Evolutionary conservation across 2,113 vertebrate genomes (phyloP), one percentile per base, ranked within the genome.

Genomic region (Hemichromis elongatus): DNA sequence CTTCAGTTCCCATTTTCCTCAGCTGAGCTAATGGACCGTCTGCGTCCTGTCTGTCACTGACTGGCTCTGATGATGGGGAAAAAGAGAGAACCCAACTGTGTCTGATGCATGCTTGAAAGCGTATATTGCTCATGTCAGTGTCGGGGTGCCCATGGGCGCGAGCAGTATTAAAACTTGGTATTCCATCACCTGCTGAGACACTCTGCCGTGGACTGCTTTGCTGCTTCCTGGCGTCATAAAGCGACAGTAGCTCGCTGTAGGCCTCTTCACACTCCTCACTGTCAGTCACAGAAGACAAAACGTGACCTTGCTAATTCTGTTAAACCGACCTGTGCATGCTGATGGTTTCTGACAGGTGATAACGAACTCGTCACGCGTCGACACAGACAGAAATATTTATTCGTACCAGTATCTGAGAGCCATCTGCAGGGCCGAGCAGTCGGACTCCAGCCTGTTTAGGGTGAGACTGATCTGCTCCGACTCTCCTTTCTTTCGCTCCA

Each of bases 191-290:
- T 93, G 95, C 86, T 90, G 89, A 57, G 80, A 45, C 61, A 35
- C 66, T 90, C 88, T 75, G 85, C 54, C n/a, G 79, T 81, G 9
- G 89, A 90, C 86, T 59, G 79, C 79, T 77, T 79, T 93, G 93
- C 37, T 88, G 90, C 84, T 86, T 90, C 88, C 90, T 91, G 5
- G 80, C 86, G 8, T 93, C 89, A 24, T 88, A 66, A 82, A 97
- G 94, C 1, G 93, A 93, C 24, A 97, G 93, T 35, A 99, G 95
- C 21, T 95, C 93, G 2, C 93, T 73, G 1, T 96, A 97, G 6
- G 96, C 96, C n/a, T 96, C 97, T 66, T 96, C 95, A 52, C 97
- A 97, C 84, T 94, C 94, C 88, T 98, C 97, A 2, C 98, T 99
- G 96, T 79, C 28, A 91, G 90, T 87, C 85, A 94, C 81, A 94